A percentile compares a stretch with the other conserved stretches of the same genome.
phyloP scores from a whole-genome alignment of 2,113 vertebrate genomes.

The Castor canadensis region DNA sequence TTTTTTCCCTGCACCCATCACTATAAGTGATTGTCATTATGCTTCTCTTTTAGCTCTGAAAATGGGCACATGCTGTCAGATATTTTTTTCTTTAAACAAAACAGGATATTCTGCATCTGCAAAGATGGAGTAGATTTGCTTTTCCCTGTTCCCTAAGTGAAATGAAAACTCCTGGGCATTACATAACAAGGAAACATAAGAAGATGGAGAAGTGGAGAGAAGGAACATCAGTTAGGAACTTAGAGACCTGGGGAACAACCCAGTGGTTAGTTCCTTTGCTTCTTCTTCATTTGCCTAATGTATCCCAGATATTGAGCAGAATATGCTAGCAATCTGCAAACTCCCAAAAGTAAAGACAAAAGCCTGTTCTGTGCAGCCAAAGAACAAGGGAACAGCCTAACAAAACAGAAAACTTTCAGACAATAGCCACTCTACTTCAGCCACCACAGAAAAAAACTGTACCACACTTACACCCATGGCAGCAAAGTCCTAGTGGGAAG shows the following conservation, averaged over 20 bases:
- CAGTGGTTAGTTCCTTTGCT: background rate
- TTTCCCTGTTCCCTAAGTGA: constrained; percentile 10
- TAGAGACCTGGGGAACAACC: background rate
- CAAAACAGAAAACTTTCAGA: constrained; percentile 52
- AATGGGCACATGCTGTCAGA: background rate
- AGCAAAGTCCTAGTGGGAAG: background rate
- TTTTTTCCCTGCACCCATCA: too few species aligned
- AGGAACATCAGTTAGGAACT: background rate
- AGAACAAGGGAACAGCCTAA: constrained; percentile 12
- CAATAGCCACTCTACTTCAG: background rate
- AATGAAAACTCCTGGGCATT: background rate
- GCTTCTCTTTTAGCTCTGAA: background rate
- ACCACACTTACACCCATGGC: background rate
- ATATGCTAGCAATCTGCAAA: background rate
- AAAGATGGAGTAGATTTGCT: background rate
- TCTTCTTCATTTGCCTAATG: background rate
- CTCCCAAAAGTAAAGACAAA: constrained; percentile 7
- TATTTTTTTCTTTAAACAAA: background rate
- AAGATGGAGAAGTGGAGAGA: background rate
- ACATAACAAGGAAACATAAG: background rate
- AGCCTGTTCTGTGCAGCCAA: constrained; percentile 38
- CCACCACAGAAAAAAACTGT: background rate
- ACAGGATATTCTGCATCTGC: background rate
- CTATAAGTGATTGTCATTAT: background rate
- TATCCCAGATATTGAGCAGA: constrained; percentile 6